Base-by-base conservation (phyloP, 2,888 invertebrate species). In the Caenorhabditis sp. region DNA sequence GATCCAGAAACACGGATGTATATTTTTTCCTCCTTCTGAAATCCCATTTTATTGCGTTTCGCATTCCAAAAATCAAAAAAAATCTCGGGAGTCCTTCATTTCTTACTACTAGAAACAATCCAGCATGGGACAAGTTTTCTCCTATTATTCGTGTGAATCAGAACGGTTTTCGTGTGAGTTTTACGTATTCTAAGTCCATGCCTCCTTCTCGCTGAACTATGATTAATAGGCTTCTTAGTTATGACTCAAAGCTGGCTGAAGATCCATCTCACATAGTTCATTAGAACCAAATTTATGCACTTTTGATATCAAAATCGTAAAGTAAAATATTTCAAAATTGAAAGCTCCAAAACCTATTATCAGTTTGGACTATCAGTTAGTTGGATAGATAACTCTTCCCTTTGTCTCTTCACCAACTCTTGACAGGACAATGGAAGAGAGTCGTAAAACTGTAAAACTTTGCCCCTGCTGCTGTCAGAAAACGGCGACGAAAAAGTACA, bases 341-440 rank as follows among this genome's bases (percentile, higher is more conserved):
- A 47, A 47, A 47, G 19, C 47, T 47, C 47, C 44, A 12, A 14
- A 44, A 5, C 5, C 51, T 19, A 0, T 10, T n/a, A 16, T 24
- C 6, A 19, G 4, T 51, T 54, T 19, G n/a, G n/a, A 35, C 38
- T 61, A 54, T 51, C 51, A 64, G 41, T 63, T 35, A n/a, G n/a
- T n/a, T n/a, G 8, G 38, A 38, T 38, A 10, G 38, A 38, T 38
- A 38, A 12, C 38, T 38, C 38, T n/a, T n/a, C n/a, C n/a, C 47
- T 47, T 47, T 47, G 47, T 47, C 47, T 47, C 3, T 19, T 10
- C 47, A 8, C n/a, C n/a, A n/a, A 5, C 47, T 19, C 4, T 47
- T 47, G 66, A 68, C 41, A 54, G 61, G 22, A 77, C 77, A 77
- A 76, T 68, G 68, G 51, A 51, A 47, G n/a, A n/a, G n/a, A 49